Evolutionary conservation across 2,888 invertebrate species (phyloP).

Genomic region (Acronicta aceris): DNA sequence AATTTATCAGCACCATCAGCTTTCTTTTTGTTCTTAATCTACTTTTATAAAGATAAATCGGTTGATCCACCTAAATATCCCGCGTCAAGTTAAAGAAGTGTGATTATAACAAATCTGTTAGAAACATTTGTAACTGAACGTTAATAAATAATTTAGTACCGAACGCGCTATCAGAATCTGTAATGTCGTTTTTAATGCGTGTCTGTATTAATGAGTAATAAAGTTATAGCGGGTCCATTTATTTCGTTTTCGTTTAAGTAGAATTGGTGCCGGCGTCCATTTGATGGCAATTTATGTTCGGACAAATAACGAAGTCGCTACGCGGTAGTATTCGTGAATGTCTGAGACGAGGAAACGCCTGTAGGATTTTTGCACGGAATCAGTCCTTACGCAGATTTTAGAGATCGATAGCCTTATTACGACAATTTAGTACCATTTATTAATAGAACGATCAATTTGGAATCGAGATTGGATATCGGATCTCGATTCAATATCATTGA

Average conservation of each 20-base stretch:
- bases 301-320: conserved; percentile 54
- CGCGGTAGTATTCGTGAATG: conserved; percentile 47
- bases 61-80: not conserved
- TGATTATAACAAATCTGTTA: not conserved
- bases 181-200: conserved; percentile 40
- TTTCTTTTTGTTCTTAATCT: conserved; percentile 22
- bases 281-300: conserved; percentile 61
- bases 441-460: conserved; percentile 40
- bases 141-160: conserved; percentile 6
- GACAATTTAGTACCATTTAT: conserved; percentile 50
- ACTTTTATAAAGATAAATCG: conserved; percentile 9
- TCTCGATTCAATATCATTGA: conserved; percentile 29
- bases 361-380: conserved; percentile 37
- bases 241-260: conserved; percentile 55
- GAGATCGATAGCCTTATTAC: conserved; percentile 60
- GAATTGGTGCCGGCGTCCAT: conserved; percentile 56
- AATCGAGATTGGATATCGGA: conserved; percentile 30
- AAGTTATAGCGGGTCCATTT: conserved; percentile 61
- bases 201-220: conserved; percentile 58
- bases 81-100: not conserved
- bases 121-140: conserved; percentile 11
- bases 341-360: conserved; percentile 50
- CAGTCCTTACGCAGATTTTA: conserved; percentile 25
- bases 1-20: conserved; percentile 45
- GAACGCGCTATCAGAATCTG: conserved; percentile 10